Evolutionary conservation across 1,140 invertebrate genomes (phyloP).

Genomic region (Palaemon carinicauda): DNA sequence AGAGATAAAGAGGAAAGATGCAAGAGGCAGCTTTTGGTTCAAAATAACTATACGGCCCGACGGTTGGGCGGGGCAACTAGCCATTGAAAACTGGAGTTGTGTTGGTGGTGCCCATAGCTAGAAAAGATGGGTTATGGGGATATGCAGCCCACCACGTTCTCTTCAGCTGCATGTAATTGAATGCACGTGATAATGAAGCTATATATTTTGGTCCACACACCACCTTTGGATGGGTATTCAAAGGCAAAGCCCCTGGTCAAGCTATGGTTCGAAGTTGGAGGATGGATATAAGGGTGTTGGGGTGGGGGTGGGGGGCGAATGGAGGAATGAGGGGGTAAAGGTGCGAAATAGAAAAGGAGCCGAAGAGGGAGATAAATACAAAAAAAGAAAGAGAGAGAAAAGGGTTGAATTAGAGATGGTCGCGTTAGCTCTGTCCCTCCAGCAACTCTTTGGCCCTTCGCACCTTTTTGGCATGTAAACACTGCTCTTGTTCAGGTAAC

Average conservation of each 20-base stretch:
- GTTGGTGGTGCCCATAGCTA: not conserved
- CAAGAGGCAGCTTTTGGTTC: not conserved
- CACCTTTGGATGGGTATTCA: slow-evolving; percentile 15
- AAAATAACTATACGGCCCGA: not conserved
- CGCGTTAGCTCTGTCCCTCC: too few relatives aligned
- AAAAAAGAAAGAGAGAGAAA: not conserved
- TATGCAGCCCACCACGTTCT: not conserved
- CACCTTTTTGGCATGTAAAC: too few relatives aligned
- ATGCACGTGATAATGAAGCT: slow-evolving; percentile 39
- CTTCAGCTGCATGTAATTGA: slow-evolving; percentile 42
- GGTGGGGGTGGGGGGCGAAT: not conserved
- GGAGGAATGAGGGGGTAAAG: not conserved
- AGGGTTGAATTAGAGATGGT: not conserved
- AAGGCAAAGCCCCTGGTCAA: slow-evolving; percentile 14
- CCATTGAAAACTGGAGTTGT: not conserved
- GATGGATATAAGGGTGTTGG: not conserved
- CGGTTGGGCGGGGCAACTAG: not conserved
- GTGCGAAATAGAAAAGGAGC: not conserved
- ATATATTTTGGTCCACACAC: slow-evolving; percentile 35
- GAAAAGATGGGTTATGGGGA: not conserved
- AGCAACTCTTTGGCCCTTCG: too few relatives aligned
- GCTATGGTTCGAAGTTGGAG: not conserved
- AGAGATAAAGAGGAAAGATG: not conserved
- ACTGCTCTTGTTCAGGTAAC: too few relatives aligned
- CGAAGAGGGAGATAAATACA: not conserved